Percentiles rank a stretch among this genome's conserved stretches.
These are phyloP conservation scores for Dendrolimus punctatus DNA, from an alignment of 1,140 invertebrate genomes.

Conservation along the genomic window DNA sequence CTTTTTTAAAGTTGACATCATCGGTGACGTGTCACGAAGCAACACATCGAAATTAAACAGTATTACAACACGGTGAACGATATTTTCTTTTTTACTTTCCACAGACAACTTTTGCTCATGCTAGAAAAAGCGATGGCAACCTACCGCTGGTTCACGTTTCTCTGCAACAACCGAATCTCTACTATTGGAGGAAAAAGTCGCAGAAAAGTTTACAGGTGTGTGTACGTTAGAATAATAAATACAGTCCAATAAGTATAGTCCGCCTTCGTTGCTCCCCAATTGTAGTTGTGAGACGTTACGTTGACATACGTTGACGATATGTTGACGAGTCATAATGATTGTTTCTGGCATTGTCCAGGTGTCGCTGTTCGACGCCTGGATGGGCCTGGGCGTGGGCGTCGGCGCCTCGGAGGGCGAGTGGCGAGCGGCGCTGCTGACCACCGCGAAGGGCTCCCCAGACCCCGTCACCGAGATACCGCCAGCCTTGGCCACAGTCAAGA, in stretches of 20 bases:
- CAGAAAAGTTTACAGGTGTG: constrained; percentile 39
- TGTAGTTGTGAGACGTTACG: too few species aligned
- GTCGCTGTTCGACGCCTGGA: constrained; percentile 75
- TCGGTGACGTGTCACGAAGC: too few species aligned
- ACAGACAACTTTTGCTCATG: constrained; percentile 15
- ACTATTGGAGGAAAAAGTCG: constrained; percentile 35
- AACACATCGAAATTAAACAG: too few species aligned
- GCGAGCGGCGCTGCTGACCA: constrained; percentile 74
- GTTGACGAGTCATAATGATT: too few species aligned
- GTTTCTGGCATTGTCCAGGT: constrained; percentile 45
- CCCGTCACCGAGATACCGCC: constrained; percentile 86
- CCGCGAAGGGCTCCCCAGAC: constrained; percentile 80
- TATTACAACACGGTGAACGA: not conserved
- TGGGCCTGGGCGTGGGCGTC: constrained; percentile 72
- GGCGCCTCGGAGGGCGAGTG: constrained; percentile 65
- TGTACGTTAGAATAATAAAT: too few species aligned
- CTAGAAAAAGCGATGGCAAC: constrained; percentile 19
- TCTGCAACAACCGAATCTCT: constrained; percentile 47
- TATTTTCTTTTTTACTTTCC: constrained; percentile 7
- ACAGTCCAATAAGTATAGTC: too few species aligned
- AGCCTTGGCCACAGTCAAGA: constrained; percentile 78
- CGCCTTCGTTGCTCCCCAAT: too few species aligned
- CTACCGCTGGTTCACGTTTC: constrained; percentile 35
- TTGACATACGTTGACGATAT: too few species aligned
- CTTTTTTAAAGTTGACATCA: too few species aligned